Base-by-base conservation (phyloP, 1,140 invertebrate species). In the Heterodera carotae region DNA sequence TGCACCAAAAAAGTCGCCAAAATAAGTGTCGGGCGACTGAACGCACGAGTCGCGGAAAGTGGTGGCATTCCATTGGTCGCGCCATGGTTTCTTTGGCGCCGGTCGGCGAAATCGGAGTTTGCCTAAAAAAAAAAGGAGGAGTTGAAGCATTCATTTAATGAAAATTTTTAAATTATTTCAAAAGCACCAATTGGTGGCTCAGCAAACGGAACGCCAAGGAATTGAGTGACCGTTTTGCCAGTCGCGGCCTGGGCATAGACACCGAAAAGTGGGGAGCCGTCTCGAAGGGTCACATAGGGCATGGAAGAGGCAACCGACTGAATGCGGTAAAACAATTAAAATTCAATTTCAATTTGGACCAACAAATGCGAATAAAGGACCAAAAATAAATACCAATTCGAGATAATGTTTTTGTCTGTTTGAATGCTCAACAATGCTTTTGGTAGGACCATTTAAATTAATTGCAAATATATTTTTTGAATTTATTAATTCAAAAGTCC, bases 21-120 rank as follows among this genome's bases (percentile, higher is more conserved):
- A 87, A 68, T 87, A 86, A 18, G 83, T 85, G 68, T 85, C 84
- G 4, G 80, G 74, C 67, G 79, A 85, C 76, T 85, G 82, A 25
- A 68, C 31, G 31, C 67, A 56, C 27, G 75, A 79, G 29, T 79
- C 64, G 25, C 73, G 60, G 34, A 78, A 67, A 84, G 90, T 90
- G 0, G 93, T 96, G 1, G 94, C 92, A 81, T 91, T 88, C n/a
- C 87, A 82, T 12, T 78, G 75, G 22, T 79, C 70, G 29, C 86
- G 69, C 86, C 86, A 87, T 25, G 86, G 85, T 15, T 70, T 48
- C 77, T 88, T 88, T 34, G 85, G 86, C 29, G 77, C 72, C 2
- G 85, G 85, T 59, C 86, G 85, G n/a, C 85, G 84, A 76, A 87
- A 87, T 36, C 85, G 79, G 34, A 86, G 80, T 29, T 75, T 79